A percentile compares a stretch with the other conserved stretches of the same genome.
These are phyloP conservation scores for Calephelis perditalis DNA, from an alignment of 2,888 invertebrate species.

Conservation along the genomic window DNA sequence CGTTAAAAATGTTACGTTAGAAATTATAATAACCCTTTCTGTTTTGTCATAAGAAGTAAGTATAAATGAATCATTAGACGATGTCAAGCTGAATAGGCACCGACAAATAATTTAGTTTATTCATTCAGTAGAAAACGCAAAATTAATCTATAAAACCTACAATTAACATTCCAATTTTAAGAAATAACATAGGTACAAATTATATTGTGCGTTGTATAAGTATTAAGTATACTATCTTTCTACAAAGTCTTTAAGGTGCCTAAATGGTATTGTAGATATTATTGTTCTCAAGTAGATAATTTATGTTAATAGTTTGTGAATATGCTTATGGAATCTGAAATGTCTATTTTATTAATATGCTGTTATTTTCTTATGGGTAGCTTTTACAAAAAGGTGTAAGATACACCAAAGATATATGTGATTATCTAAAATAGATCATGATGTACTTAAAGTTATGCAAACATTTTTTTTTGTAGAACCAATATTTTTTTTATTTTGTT, in stretches of 20 bases:
- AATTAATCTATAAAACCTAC: neutral
- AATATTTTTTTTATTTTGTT: neutral
- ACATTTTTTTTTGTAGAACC: neutral
- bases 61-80: too few relatives aligned
- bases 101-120: too few relatives aligned
- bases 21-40: too few relatives aligned
- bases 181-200: neutral
- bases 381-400: neutral
- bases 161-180: slow-evolving; percentile 5
- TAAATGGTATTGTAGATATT: slow-evolving; percentile 25
- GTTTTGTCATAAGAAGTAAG: too few relatives aligned
- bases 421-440: slow-evolving; percentile 7
- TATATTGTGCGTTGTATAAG: neutral
- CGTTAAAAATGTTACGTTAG: too few relatives aligned
- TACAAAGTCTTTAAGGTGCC: slow-evolving; percentile 32
- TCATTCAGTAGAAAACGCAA: too few relatives aligned
- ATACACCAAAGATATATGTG: slow-evolving; percentile 6
- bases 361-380: slow-evolving; percentile 1
- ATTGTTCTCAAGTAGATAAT: neutral
- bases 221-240: slow-evolving; percentile 15
- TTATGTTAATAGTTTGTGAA: neutral
- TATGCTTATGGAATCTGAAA: neutral
- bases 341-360: neutral
- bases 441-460: slow-evolving; percentile 3
- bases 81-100: too few relatives aligned